phyloP scores from a whole-genome alignment of 1,140 invertebrate species.

The Philopotamus ludificatus region DNA sequence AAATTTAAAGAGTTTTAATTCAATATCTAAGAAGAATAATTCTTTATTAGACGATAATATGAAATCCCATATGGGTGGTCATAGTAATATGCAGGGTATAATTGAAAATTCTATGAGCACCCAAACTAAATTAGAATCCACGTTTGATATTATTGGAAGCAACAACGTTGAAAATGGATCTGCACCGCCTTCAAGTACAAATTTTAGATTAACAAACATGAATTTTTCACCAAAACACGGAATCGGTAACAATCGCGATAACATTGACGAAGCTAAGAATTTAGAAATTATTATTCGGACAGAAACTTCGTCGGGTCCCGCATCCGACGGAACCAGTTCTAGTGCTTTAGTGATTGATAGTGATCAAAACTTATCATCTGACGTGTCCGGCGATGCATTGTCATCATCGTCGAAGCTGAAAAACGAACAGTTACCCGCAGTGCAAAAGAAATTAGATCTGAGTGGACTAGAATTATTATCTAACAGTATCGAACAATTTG shows the following conservation, averaged over 20 bases:
- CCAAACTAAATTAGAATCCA: conserved; percentile 43
- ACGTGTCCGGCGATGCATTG: conserved; percentile 31
- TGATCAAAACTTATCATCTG: conserved; percentile 43
- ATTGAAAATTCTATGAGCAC: conserved; percentile 33
- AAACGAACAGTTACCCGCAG: conserved; percentile 39
- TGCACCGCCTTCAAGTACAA: conserved; percentile 1
- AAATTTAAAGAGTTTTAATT: conserved; percentile 1
- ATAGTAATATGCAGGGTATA: no score
- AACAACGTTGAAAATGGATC: conserved; percentile 46
- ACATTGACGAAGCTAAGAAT: conserved; percentile 50
- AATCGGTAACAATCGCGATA: conserved; percentile 19
- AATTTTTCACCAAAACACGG: conserved; percentile 44
- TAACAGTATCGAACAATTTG: conserved; percentile 76
- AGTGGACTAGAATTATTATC: conserved; percentile 79
- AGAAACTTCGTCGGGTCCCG: conserved; percentile 45
- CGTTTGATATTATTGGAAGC: no score
- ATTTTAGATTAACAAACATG: not conserved
- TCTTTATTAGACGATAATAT: not conserved
- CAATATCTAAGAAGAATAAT: not conserved
- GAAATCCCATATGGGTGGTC: conserved; percentile 15
- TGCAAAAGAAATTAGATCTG: conserved; percentile 60
- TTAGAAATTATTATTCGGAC: conserved; percentile 48
- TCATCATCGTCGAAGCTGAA: conserved; percentile 29
- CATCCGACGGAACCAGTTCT: conserved; percentile 45
- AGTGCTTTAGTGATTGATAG: conserved; percentile 51